These are phyloP conservation scores for Cephus spinipes DNA, from an alignment of 2,888 invertebrate species.

Conservation along the genomic window DNA sequence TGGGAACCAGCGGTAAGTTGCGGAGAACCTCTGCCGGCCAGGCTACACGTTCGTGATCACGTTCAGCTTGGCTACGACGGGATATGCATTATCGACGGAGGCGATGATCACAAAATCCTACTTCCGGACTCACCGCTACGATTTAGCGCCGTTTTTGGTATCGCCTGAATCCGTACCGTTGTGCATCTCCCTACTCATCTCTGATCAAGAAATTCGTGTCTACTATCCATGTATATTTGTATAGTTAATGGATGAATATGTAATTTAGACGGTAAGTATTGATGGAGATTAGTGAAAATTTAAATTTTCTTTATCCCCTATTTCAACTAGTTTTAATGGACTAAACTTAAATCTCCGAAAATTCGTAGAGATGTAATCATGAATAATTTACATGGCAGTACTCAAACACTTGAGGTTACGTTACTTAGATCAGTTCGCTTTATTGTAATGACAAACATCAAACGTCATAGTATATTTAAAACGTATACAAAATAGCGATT, in stretches of 20 bases:
- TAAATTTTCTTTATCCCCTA: background rate
- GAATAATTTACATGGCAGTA: background rate
- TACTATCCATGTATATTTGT: background rate
- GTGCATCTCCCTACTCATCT: too few relatives aligned
- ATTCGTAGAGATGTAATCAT: background rate
- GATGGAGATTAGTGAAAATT: background rate
- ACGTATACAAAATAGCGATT: background rate
- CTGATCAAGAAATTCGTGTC: too few relatives aligned
- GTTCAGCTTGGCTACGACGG: too few relatives aligned
- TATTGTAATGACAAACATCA: background rate
- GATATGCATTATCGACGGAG: too few relatives aligned
- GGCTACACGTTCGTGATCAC: too few relatives aligned
- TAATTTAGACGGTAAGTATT: slow-evolving; percentile 1
- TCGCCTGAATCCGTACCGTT: too few relatives aligned
- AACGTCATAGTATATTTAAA: background rate
- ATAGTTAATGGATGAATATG: background rate
- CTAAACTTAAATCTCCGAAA: background rate
- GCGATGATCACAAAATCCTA: too few relatives aligned
- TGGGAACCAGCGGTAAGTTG: too few relatives aligned
- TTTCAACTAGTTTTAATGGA: background rate
- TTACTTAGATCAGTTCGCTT: background rate
- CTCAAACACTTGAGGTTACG: background rate
- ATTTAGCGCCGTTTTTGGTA: too few relatives aligned
- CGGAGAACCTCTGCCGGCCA: too few relatives aligned
- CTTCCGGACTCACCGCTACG: too few relatives aligned